Base-by-base conservation (phyloP, 2,113 vertebrate genomes). In the Ceyx margarethae region DNA sequence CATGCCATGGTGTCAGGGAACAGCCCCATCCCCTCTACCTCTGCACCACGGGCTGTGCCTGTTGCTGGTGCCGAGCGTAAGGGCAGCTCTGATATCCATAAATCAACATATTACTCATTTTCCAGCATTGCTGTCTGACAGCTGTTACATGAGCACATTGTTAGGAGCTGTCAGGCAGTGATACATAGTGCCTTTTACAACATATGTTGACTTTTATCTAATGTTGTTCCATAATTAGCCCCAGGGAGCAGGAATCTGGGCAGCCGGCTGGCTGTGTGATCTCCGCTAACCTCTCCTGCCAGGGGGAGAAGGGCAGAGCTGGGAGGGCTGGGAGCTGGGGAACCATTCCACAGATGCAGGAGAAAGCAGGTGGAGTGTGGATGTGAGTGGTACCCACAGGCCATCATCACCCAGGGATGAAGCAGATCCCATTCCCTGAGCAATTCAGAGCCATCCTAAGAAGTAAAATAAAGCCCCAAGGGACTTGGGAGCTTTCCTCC, bases 181-280 rank as follows among this genome's bases (percentile, higher is more conserved):
- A 98, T 97, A 97, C 97, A 95, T 95, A 64, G 96, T 96, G 97
- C 97, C 96, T 98, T 97, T 97, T 97, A 92, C 97, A 98, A 98
- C 98, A 98, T 98, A 98, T 98, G 98, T 98, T 98, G 98, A 98
- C 97, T 98, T 98, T 98, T 98, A 98, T 98, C 98, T 98, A 97
- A 97, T 96, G 97, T 96, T 97, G 97, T 97, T 98, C 97, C 93
- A 35, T 97, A 98, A 98, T 98, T 98, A 98, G 97, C 98, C 97
- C 97, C 91, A 65, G 97, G 97, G 97, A 98, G 93, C 83, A 60
- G 33, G 75, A 95, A 93, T 97, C 97, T 94, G 51, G 96, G 97
- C 96, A 96, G 95, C 94, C 84, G 96, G 96, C 97, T 97, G 98
- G 90, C 90, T 97, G 71, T 76, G 92, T 97, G 97, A 97, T 97